phyloP scores from a whole-genome alignment of 2,113 vertebrate species.

The Collichthys lucidus region DNA sequence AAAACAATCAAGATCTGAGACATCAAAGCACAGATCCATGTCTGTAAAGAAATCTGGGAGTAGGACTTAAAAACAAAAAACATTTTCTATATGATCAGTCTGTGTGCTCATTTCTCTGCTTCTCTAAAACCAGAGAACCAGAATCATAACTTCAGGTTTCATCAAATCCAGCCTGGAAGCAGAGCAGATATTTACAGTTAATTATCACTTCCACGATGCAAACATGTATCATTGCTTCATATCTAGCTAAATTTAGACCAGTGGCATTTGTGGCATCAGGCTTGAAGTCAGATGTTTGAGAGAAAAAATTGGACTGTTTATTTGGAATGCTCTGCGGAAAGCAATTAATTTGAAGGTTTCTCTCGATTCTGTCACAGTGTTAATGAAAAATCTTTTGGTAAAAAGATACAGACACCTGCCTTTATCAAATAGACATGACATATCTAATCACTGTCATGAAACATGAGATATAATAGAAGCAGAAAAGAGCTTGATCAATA shows the following conservation, averaged over 20 bases:
- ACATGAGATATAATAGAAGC: not conserved
- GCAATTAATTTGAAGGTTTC: not conserved
- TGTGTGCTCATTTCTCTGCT: not conserved
- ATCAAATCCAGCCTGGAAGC: not conserved
- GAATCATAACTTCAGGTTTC: not conserved
- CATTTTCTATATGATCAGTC: not conserved
- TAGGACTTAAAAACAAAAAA: not conserved
- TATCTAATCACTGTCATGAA: not conserved
- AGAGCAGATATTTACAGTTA: not conserved
- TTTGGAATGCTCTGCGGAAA: not conserved
- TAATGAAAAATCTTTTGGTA: not conserved
- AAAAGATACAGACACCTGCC: not conserved
- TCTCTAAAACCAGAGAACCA: not conserved
- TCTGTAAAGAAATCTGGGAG: not conserved
- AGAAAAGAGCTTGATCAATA: not conserved
- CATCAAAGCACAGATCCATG: conserved; percentile 12
- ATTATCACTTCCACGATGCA: not conserved
- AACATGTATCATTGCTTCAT: not conserved
- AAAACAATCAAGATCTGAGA: not conserved
- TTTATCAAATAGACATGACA: no score
- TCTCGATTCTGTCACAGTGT: no score
- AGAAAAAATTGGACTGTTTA: not conserved
- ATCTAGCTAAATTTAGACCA: not conserved
- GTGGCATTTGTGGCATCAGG: not conserved
- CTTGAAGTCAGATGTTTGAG: not conserved